These are phyloP conservation scores for Xestia xanthographa DNA, from an alignment of 2,888 invertebrate genomes.

Conservation along the genomic window DNA sequence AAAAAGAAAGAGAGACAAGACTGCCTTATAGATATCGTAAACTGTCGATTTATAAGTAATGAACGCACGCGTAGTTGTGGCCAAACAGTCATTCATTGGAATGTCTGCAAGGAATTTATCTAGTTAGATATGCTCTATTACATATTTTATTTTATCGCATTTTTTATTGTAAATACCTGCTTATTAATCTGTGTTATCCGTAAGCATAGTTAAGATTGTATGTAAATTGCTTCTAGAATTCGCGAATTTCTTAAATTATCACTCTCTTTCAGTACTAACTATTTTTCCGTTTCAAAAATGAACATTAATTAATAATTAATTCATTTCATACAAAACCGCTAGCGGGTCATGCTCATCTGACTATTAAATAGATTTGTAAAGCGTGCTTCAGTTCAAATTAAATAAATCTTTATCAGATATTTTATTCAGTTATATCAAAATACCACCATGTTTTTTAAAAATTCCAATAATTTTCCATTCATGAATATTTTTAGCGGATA, in stretches of 20 bases:
- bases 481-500: not conserved
- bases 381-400: not conserved
- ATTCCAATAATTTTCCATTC: not conserved
- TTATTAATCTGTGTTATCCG: conserved; percentile 29
- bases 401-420: not conserved
- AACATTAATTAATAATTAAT: not conserved
- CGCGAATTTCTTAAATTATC: not conserved
- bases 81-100: conserved; percentile 8
- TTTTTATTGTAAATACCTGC: conserved; percentile 11
- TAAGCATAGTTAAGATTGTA: conserved; percentile 12
- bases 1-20: too few species aligned
- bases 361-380: not conserved
- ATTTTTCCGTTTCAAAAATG: too few species aligned
- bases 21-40: not conserved
- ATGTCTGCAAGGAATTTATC: conserved; percentile 9
- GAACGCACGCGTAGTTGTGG: not conserved
- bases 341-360: not conserved
- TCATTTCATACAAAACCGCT: not conserved
- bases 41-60: not conserved
- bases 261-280: not conserved
- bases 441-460: not conserved
- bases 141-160: conserved; percentile 17
- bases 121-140: conserved; percentile 25
- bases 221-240: not conserved
- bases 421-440: not conserved